Evolutionary conservation across 2,888 invertebrate genomes (phyloP), one percentile per base, ranked within the genome.

Genomic region (Lithophane semibrunnea): DNA sequence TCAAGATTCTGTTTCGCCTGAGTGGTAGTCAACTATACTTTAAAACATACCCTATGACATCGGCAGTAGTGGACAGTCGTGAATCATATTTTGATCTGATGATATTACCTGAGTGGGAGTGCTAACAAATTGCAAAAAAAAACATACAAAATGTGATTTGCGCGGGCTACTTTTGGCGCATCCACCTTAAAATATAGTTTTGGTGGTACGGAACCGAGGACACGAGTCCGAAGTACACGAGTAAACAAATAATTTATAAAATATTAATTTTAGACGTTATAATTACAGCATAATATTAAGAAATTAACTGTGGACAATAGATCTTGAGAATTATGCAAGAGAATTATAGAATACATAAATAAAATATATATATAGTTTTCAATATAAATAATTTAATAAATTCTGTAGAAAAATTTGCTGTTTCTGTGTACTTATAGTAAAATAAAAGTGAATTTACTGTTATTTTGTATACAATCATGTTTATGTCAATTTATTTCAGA

Each of bases 241-340:
- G n/a, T n/a, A n/a, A 52, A 52, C 21, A 8, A 52, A 3, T n/a
- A n/a, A n/a, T 56, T 12, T n/a, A n/a, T 12, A 13, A 12, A 56
- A 5, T 24, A 24, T 24, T 56, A 24, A 56, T 54, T 56, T 24
- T 56, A 56, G 5, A 49, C 0, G 7, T 56, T 13, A 56, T 42
- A 21, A 58, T 16, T 21, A 29, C 16, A 13, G 24, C 47, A 65
- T 77, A 77, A 58, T 76, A 63, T 47, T 29, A 61, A 44, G 13
- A 75, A 64, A 49, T 5, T 56, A 58, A 13, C 49, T 37, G 65
- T 58, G 56, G 42, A 75, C 29, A 75, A 54, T 42, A 64, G 54
- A 58, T 49, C 9, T 65, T 58, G 56, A 54, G n/a, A 61, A 24
- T 61, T 47, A 44, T 37, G 65, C 9, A 70, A 21, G 21, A 44